Conservation (phyloP, 2,888 invertebrate species). For the Scrobipalpa atriplicella region DNA sequence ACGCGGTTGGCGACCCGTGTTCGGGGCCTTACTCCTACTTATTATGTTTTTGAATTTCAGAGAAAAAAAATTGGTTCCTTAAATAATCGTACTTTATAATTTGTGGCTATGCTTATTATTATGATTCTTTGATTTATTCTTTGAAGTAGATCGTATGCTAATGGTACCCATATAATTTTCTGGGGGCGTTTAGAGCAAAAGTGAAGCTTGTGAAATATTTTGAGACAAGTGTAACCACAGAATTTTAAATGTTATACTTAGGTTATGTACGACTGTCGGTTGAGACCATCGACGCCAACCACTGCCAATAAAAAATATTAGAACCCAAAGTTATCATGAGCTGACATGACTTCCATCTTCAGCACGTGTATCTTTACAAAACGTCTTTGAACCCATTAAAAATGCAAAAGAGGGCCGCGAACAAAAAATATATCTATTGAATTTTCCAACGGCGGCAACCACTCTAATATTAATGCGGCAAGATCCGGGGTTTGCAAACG, state of each 20-base stretch:
- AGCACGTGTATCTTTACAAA: not conserved
- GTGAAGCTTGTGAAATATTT: too few relatives aligned
- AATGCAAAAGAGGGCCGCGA: slow-evolving; percentile 14
- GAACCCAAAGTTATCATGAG: too few relatives aligned
- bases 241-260: too few relatives aligned
- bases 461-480: slow-evolving; percentile 50
- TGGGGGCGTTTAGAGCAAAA: too few relatives aligned
- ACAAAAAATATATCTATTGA: slow-evolving; percentile 39
- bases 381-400: slow-evolving; percentile 23
- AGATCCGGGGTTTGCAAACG: slow-evolving; percentile 42
- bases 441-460: slow-evolving; percentile 37
- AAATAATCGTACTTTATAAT: too few relatives aligned
- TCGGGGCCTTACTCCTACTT: slow-evolving; percentile 15
- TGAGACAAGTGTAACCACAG: too few relatives aligned
- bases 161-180: too few relatives aligned
- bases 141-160: too few relatives aligned
- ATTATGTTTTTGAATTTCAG: slow-evolving; percentile 15
- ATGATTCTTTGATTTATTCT: too few relatives aligned
- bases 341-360: not conserved
- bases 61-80: not conserved
- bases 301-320: too few relatives aligned
- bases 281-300: too few relatives aligned
- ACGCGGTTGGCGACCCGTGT: slow-evolving; percentile 42
- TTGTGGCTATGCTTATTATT: too few relatives aligned
- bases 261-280: not conserved